Conservation (phyloP, 2,888 invertebrate genomes). For the Epistrophe eligans region DNA sequence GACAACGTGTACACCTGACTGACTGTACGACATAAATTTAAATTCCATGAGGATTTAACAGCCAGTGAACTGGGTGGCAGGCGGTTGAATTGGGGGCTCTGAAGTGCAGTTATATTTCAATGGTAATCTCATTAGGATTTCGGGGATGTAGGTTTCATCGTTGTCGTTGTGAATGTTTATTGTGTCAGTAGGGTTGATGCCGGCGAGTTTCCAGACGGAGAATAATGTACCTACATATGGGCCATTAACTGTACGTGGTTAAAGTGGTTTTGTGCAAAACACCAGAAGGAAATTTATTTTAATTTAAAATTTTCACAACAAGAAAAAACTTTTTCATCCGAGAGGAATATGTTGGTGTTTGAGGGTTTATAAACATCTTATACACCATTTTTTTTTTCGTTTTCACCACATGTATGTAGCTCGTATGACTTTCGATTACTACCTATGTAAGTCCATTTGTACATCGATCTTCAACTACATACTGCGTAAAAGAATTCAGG, state of each 20-base stretch:
- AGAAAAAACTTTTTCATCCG: background rate
- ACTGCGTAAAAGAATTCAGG: too few relatives aligned
- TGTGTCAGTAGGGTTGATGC: slow-evolving; percentile 45
- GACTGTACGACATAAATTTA: slow-evolving; percentile 64
- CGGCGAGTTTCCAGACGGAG: slow-evolving; percentile 51
- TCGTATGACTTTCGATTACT: background rate
- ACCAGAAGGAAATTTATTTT: slow-evolving; percentile 19
- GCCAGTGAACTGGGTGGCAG: slow-evolving; percentile 16
- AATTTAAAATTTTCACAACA: slow-evolving; percentile 11
- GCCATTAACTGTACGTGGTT: slow-evolving; percentile 57
- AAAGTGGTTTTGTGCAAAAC: slow-evolving; percentile 37
- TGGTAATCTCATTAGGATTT: slow-evolving; percentile 71
- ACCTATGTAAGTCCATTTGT: too few relatives aligned
- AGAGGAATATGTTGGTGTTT: background rate
- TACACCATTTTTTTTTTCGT: background rate
- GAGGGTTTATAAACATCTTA: background rate
- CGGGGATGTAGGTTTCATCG: slow-evolving; percentile 37
- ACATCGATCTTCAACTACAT: too few relatives aligned
- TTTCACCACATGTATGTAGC: background rate
- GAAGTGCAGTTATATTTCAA: slow-evolving; percentile 67
- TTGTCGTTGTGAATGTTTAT: slow-evolving; percentile 40
- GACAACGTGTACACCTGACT: slow-evolving; percentile 45
- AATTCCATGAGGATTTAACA: slow-evolving; percentile 51
- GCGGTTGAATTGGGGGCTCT: slow-evolving; percentile 25
- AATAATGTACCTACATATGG: slow-evolving; percentile 44